Base-by-base conservation (phyloP, 2,888 invertebrate genomes). In the Eupithecia inturbata region DNA sequence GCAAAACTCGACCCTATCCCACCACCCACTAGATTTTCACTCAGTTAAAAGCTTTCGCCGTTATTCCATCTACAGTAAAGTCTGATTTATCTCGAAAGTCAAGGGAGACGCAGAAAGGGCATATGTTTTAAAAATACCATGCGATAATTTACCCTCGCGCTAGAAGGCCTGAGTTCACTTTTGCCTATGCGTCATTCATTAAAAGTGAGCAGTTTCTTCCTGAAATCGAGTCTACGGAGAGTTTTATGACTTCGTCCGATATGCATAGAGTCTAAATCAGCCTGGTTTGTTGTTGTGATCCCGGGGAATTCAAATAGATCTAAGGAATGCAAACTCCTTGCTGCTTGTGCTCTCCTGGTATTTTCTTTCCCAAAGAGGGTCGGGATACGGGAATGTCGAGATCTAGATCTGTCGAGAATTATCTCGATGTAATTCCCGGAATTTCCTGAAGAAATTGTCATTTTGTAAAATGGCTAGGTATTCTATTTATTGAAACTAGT, bases 341-440 rank as follows among this genome's bases (percentile, higher is more conserved):
- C 19, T 1, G 26, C 77, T 79, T 80, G 81, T 89, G 83, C 4
- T 16, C 49, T 78, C 89, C 89, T 89, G 77, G 88, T 89, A 85
- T 49, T 64, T 78, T 80, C 83, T 83, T 81, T 79, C 82, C 76
- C 76, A 73, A 80, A 84, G 83, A 84, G 84, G 86, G 87, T 83
- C 89, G 87, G 89, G 86, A 87, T 84, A 84, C 85, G 88, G 84
- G 84, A 85, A 83, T 77, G 78, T 75, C 78, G 79, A 78, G 57
- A 57, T 57, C 57, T 26, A 26, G 53, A 57, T 57, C 57, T 53
- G 22, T 73, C 68, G 67, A 77, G 79, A 76, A 79, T 80, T 12
- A 60, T 19, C 74, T 71, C 69, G 69, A n/a, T n/a, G n/a, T n/a
- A n/a, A n/a, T n/a, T 70, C 73, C 64, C 76, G 49, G 70, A 68